A percentile compares a stretch with the other conserved stretches of the same genome.
Conservation (phyloP, 2,888 invertebrate genomes). For the Gasteruption jaculator region DNA sequence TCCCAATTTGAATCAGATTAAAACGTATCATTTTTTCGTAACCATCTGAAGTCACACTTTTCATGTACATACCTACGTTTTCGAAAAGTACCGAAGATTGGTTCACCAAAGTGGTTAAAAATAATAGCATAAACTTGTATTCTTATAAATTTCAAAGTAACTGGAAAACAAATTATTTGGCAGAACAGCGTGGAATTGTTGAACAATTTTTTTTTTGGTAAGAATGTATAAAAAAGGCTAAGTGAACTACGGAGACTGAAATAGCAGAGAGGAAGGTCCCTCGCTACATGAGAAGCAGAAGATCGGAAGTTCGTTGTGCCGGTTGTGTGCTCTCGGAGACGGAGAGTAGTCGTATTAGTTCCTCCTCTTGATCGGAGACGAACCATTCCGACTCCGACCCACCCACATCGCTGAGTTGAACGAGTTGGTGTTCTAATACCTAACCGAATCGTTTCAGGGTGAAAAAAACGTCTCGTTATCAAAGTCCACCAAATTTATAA, state of each 20-base stretch:
- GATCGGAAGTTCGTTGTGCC: slow-evolving; percentile 41
- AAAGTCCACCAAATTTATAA: slow-evolving; percentile 48
- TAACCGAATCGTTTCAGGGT: slow-evolving; percentile 37
- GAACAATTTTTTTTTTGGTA: slow-evolving; percentile 9
- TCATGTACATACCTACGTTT: too few relatives aligned
- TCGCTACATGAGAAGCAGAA: slow-evolving; percentile 42
- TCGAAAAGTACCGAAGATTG: too few relatives aligned
- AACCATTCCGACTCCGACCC: slow-evolving; percentile 74
- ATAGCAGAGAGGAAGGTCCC: too few relatives aligned
- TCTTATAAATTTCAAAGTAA: too few relatives aligned
- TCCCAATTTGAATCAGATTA: too few relatives aligned
- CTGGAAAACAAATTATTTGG: too few relatives aligned
- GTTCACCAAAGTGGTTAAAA: too few relatives aligned
- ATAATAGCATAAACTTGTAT: too few relatives aligned
- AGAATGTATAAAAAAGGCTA: slow-evolving; percentile 3
- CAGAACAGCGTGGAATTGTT: not conserved
- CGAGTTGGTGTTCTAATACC: slow-evolving; percentile 46
- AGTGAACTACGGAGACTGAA: slow-evolving; percentile 20
- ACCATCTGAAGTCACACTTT: too few relatives aligned
- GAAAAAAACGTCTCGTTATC: slow-evolving; percentile 36
- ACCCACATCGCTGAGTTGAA: slow-evolving; percentile 42
- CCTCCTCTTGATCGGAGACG: slow-evolving; percentile 76
- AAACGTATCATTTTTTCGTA: too few relatives aligned
- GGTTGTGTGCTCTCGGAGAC: slow-evolving; percentile 49
- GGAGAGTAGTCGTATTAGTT: slow-evolving; percentile 69